A percentile compares a stretch with the other conserved stretches of the same genome.
These are phyloP conservation scores for Phylloscopus trochilus DNA, from an alignment of 2,113 vertebrate species.

Conservation along the genomic window DNA sequence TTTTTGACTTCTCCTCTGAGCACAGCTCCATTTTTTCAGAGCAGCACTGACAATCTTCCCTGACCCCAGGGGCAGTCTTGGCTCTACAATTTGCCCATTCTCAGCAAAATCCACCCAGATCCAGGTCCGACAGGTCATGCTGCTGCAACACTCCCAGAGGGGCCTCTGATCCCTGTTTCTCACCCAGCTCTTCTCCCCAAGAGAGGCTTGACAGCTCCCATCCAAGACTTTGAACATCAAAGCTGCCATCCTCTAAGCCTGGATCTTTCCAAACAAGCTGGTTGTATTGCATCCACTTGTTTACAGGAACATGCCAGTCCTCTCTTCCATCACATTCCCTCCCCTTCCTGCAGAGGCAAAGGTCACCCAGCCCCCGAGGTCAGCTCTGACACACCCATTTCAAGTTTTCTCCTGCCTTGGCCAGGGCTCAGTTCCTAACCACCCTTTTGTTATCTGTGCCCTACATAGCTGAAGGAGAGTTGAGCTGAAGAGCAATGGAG, in stretches of 20 bases:
- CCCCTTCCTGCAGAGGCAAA: neutral
- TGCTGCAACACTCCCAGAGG: neutral
- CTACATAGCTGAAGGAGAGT: neutral
- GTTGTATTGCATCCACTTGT: neutral
- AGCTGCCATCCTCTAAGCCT: neutral
- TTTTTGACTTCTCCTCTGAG: neutral
- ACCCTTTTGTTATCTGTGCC: neutral
- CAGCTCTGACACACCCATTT: rapidly evolving
- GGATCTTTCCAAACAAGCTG: neutral
- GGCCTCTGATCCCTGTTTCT: neutral
- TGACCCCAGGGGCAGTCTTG: neutral
- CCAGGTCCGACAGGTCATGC: neutral
- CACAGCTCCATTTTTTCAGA: neutral
- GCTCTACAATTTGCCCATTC: neutral
- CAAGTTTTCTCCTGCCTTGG: neutral
- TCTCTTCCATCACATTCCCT: neutral
- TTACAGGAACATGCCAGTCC: neutral
- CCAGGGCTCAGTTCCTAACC: neutral
- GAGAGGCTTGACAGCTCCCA: no score
- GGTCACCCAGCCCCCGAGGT: rapidly evolving
- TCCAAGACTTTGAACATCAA: neutral
- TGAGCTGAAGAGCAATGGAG: neutral
- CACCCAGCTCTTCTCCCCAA: neutral
- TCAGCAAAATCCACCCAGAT: neutral
- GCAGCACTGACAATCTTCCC: neutral